These are phyloP conservation scores for Branchipolynoe longqiensis DNA, from an alignment of 2,888 invertebrate species.

Conservation along the genomic window DNA sequence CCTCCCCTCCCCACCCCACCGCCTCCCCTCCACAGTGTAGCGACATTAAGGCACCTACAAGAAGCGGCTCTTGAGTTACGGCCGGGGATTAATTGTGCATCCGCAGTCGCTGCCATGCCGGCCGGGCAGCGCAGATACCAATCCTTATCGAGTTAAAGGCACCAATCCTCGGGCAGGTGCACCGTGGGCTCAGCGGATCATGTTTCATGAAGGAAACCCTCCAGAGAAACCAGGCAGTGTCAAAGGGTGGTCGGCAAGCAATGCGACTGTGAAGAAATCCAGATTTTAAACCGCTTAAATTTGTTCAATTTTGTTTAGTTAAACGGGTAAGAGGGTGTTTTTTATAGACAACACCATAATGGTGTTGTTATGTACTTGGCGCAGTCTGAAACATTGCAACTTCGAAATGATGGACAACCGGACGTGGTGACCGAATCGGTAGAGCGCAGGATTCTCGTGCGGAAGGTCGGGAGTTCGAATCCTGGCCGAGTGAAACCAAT, in stretches of 20 bases:
- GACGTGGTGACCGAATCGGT: too few relatives aligned
- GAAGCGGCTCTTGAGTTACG: neutral
- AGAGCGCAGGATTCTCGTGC: too few relatives aligned
- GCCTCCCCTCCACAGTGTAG: neutral
- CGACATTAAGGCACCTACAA: neutral
- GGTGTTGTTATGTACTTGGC: too few relatives aligned
- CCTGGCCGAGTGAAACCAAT: too few relatives aligned
- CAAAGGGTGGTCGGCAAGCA: too few relatives aligned
- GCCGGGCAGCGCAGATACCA: neutral
- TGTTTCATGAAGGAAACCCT: neutral
- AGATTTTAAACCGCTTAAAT: neutral
- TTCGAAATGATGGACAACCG: too few relatives aligned
- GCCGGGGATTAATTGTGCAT: neutral
- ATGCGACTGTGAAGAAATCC: too few relatives aligned
- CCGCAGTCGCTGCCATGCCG: neutral
- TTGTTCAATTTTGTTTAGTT: too few relatives aligned
- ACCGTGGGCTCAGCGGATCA: neutral
- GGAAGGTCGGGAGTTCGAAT: too few relatives aligned
- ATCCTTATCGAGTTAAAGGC: slow-evolving; percentile 5
- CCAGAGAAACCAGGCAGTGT: too few relatives aligned
- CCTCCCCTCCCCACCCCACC: neutral
- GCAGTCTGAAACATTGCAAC: too few relatives aligned
- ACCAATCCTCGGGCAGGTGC: slow-evolving; percentile 8
- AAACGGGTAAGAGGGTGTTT: too few relatives aligned
- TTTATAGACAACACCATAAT: neutral